phyloP scores from a whole-genome alignment of 1,140 invertebrate species.

The Pachyrhynchus sulphureomaculatus region DNA sequence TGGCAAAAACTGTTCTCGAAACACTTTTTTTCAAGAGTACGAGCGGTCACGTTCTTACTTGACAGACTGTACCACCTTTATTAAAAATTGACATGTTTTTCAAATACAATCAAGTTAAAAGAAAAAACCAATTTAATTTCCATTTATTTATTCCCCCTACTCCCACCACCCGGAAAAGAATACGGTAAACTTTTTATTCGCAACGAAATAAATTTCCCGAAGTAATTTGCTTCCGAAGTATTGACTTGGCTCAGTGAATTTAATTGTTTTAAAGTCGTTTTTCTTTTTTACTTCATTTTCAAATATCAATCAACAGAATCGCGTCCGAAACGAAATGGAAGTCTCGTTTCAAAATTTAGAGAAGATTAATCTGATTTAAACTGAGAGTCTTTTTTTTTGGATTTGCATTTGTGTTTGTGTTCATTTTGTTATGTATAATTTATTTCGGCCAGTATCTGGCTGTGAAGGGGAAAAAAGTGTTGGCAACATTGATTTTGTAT shows the following conservation, averaged over 20 bases:
- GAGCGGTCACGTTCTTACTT: too few species aligned
- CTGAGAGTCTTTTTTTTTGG: neutral
- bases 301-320: slow-evolving; percentile 15
- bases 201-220: slow-evolving; percentile 9
- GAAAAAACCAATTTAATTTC: too few species aligned
- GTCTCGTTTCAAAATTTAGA: slow-evolving; percentile 12
- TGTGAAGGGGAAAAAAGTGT: too few species aligned
- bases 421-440: too few species aligned
- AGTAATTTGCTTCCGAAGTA: slow-evolving; percentile 12
- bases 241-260: slow-evolving; percentile 10
- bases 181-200: slow-evolving; percentile 2
- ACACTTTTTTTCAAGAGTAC: too few species aligned
- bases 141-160: too few species aligned
- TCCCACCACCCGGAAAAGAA: neutral
- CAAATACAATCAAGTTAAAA: too few species aligned
- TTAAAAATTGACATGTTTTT: too few species aligned
- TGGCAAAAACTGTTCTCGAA: too few species aligned
- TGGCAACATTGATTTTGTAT: too few species aligned
- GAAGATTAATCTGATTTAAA: slow-evolving; percentile 10
- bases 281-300: slow-evolving; percentile 14
- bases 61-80: too few species aligned
- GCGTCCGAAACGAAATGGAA: neutral
- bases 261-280: slow-evolving; percentile 16
- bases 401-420: neutral
- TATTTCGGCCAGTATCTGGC: too few species aligned